Evolutionary conservation across 1,140 invertebrate genomes (phyloP), one percentile per base, ranked within the genome.

Genomic region (Trichomalopsis sarcophagae): DNA sequence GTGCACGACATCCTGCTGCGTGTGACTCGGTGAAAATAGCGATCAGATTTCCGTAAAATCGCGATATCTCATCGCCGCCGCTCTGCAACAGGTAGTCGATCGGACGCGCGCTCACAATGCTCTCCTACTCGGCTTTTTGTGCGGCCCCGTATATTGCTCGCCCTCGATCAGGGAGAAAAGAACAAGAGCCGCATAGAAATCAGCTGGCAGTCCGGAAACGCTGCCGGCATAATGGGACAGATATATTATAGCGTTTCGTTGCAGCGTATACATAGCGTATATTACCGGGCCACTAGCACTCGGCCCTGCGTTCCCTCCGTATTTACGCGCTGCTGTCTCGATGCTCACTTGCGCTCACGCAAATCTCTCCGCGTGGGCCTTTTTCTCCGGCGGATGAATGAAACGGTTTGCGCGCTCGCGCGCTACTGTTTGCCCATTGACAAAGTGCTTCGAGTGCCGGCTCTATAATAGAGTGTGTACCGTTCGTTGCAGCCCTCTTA

Each of bases 21-120:
- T 86, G 85, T 81, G 74, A 82, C 68, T 87, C 81, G 73, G 66
- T 86, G 86, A 91, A 91, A 91, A 92, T 89, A 89, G 89, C 55
- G 55, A 92, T 92, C 91, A 89, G 89, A 91, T 92, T 92, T 90
- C 91, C 89, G 88, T 91, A 89, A 91, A 92, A 92, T 81, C 71
- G 84, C 84, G 71, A 76, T 68, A 50, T 75, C 84, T 68, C 79
- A 73, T 85, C 44, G 27, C 40, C 78, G 17, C 73, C 2, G 14
- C 6, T 11, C 17, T 4, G 75, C 68, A 79, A 84, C 82, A 84
- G 76, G 82, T 84, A 79, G 82, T 40, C 2, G 82, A 68, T 27
- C 74, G 1, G 30, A 33, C 81, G 17, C 80, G 69, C 69, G 9
- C 50, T 30, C 69, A 82, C 40, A 82, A 82, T 82, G 33, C 33